Base-by-base conservation (phyloP, 2,797 vertebrate species). In the Lutjanus campechanus region DNA sequence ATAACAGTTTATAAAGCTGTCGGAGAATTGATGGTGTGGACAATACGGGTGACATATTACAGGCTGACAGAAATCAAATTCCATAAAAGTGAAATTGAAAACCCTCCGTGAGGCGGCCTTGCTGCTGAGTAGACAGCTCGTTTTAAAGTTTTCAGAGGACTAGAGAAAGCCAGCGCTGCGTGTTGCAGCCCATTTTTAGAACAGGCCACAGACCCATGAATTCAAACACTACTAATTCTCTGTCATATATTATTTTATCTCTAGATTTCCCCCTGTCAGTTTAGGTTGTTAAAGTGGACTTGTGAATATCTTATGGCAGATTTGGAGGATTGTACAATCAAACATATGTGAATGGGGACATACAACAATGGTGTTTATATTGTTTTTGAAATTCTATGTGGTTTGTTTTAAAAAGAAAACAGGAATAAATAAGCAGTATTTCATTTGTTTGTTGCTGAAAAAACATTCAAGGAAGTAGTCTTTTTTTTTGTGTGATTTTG, bases 1-100 rank as follows among this genome's bases (percentile, higher is more conserved):
- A 96, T 95, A 95, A 94, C 94, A 93, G 93, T 96, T 96, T 95
- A 96, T 96, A 95, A 95, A 96, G 88, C 94, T 96, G 94, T 95
- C 95, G 83, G 77, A 65, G 87, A 94, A 91, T 88, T 94, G 94
- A 95, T 93, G 94, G 93, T 82, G 92, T 94, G 91, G 92, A 94
- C 94, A 95, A 93, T 93, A 91, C 91, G 91, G 93, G 88, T 96
- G 95, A 96, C 93, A 72, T 90, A 95, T 95, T 93, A 92, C 93
- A 82, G 93, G 84, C 93, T 95, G 95, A 96, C 95, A 96, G 95
- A 95, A 96, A 96, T 95, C 95, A 95, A 93, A 95, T 95, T 96
- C 94, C 93, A 95, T 95, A 94, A 95, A 96, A 95, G 91, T 91
- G 93, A 95, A 96, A 96, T 95, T 95, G 93, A 95, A 96, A 96